Evolutionary conservation across 2,113 vertebrate species (phyloP).

Genomic region (Nothoprocta pentlandii): DNA sequence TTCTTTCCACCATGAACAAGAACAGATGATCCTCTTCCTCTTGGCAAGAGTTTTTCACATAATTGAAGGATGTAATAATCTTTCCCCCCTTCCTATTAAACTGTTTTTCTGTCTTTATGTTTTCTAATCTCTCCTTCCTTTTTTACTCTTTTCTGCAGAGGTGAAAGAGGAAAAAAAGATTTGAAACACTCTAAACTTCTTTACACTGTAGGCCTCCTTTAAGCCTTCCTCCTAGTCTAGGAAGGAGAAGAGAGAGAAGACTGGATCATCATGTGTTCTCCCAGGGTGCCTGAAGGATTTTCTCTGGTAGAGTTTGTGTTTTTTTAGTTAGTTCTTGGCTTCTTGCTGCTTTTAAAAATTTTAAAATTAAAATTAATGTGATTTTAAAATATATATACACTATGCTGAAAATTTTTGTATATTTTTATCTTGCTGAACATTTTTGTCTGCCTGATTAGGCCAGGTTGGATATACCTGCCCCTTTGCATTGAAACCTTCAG

Average conservation of each 20-base stretch:
- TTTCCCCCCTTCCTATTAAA: conserved; percentile 28
- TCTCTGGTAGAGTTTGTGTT: not conserved
- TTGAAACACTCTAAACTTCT: not conserved
- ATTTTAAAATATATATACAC: not conserved
- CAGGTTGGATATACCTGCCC: not conserved
- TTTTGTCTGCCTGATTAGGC: not conserved
- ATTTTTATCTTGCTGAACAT: not conserved
- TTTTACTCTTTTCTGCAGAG: conserved; percentile 19
- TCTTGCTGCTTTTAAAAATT: not conserved
- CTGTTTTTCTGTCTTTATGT: conserved; percentile 39
- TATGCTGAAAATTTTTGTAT: not conserved
- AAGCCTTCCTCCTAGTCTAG: not conserved
- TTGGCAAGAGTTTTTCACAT: conserved; percentile 39
- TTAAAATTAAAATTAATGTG: not conserved
- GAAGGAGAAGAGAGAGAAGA: not conserved
- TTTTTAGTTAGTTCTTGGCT: not conserved
- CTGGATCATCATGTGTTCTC: not conserved
- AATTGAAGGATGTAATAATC: conserved; percentile 38
- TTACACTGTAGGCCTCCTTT: not conserved
- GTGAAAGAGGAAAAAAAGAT: conserved; percentile 16
- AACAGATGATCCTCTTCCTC: conserved; percentile 52
- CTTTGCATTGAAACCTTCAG: not conserved
- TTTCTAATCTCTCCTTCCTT: conserved; percentile 16
- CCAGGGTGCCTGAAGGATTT: not conserved
- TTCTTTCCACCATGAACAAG: conserved; percentile 48